Evolutionary conservation across 2,888 invertebrate genomes (phyloP), one percentile per base, ranked within the genome.

Genomic region (Megalurothrips usitatus): DNA sequence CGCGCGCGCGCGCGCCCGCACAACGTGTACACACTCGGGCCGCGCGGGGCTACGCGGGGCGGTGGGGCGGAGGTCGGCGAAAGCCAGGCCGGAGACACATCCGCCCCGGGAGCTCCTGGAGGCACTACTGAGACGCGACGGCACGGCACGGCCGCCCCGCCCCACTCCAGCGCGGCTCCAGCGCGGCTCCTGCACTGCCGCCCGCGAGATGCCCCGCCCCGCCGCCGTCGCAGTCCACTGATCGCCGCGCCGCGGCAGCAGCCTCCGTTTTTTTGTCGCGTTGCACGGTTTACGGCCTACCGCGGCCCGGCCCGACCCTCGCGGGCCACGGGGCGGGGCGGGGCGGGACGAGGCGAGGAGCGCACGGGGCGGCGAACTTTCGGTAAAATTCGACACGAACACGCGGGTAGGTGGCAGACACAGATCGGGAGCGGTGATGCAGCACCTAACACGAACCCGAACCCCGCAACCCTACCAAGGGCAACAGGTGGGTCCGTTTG

Each of bases 11-110:
- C n/a, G n/a, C n/a, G n/a, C n/a, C n/a, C n/a, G n/a, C n/a, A n/a
- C n/a, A n/a, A n/a, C n/a, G n/a, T 79, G 52, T 34, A 48, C 75
- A 81, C 81, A 49, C 6, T 17, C 78, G 14, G 19, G 58, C 17
- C 58, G 58, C 58, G 6, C 58, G 19, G 58, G n/a, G 48, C n/a
- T n/a, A n/a, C n/a, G n/a, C n/a, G 47, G 78, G 26, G 63, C 10
- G 78, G 78, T n/a, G 52, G 28, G 75, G 43, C 23, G 9, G 80
- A 43, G 68, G 80, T 78, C 81, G 78, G 79, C 75, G 81, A 58
- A 47, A 58, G 80, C 79, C 81, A 81, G 81, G 80, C 80, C 80
- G 75, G 28, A 34, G 48, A 23, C 23, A 75, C 68, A 75, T 75
- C 68, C 68, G 68, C 68, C 68, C 23, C 23, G 23, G 12, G 23